Evolutionary conservation across 2,797 vertebrate species (phyloP).

Genomic region (Perodicticus potto): DNA sequence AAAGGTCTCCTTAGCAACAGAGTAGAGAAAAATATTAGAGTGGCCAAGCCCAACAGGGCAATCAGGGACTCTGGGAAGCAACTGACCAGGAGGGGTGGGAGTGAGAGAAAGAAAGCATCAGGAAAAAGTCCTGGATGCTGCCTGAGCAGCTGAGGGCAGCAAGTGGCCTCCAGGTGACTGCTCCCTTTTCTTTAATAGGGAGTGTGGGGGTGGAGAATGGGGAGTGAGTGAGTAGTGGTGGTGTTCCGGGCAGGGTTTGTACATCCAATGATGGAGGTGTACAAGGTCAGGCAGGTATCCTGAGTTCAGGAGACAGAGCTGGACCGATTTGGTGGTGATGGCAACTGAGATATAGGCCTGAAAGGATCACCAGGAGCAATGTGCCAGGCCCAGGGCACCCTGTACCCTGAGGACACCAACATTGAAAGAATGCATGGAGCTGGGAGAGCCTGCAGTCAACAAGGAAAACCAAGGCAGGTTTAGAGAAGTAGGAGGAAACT

Average conservation of each 20-base stretch:
- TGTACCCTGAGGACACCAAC: background rate
- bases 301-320: background rate
- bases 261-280: background rate
- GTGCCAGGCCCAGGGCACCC: background rate
- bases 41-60: background rate
- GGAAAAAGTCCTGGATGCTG: background rate
- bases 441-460: background rate
- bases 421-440: background rate
- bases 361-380: background rate
- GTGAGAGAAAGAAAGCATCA: background rate
- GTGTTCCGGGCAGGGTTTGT: background rate
- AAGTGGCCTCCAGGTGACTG: background rate
- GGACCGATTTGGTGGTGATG: background rate
- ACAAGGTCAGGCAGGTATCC: too few species aligned
- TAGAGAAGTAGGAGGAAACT: background rate
- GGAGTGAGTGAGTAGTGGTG: accelerated
- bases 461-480: background rate
- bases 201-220: accelerated
- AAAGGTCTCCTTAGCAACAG: background rate
- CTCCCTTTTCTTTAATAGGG: background rate
- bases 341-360: background rate
- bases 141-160: background rate
- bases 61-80: background rate
- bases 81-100: background rate
- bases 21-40: background rate